phyloP scores from a whole-genome alignment of 2,113 vertebrate species.

The Tychaedon coryphoeus region DNA sequence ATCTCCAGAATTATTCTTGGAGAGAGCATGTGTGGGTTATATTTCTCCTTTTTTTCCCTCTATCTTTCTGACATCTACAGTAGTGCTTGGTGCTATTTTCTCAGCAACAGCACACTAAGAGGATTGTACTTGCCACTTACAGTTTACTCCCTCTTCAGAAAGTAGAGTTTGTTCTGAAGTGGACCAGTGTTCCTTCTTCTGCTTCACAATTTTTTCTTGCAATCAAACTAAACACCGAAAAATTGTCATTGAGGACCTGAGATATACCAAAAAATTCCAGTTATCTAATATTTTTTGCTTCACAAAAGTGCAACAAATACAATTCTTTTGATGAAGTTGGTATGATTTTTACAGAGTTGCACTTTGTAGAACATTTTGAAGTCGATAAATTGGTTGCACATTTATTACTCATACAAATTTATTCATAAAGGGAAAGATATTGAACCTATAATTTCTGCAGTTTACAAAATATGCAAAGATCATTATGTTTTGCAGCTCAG shows the following conservation, averaged over 20 bases:
- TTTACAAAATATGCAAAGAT: neutral
- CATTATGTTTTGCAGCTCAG: neutral
- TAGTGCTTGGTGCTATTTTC: neutral
- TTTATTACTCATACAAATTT: neutral
- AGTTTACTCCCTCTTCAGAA: neutral
- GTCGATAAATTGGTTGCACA: neutral
- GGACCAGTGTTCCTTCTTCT: neutral
- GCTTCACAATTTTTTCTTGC: neutral
- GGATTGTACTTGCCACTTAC: neutral
- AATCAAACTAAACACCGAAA: neutral
- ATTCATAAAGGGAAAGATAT: neutral
- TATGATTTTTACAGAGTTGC: neutral
- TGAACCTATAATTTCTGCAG: neutral
- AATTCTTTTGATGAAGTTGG: neutral
- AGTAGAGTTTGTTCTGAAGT: neutral
- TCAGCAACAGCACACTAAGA: neutral
- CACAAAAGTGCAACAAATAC: neutral
- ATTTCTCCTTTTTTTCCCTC: neutral
- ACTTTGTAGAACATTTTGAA: neutral
- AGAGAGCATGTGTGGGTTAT: neutral
- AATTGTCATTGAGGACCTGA: neutral
- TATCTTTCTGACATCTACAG: neutral
- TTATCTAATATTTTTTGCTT: neutral
- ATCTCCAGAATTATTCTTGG: neutral
- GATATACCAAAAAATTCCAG: neutral